Base-by-base conservation (phyloP, 2,797 vertebrate species). In the Avahi laniger region DNA sequence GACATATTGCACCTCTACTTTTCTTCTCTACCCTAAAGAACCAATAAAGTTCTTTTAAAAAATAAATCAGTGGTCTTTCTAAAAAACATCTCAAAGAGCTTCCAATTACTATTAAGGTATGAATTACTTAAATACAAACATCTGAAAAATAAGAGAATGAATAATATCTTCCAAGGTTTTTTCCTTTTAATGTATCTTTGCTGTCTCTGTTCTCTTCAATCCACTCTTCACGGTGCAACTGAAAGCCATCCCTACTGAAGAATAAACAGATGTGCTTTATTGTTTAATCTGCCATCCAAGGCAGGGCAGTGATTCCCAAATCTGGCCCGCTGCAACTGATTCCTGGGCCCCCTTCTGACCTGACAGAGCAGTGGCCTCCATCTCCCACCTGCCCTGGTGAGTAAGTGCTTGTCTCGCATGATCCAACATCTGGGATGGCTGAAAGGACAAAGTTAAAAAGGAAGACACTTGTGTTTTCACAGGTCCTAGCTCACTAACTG, bases 21-120 rank as follows among this genome's bases (percentile, higher is more conserved):
- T 89, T 63, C 52, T 94, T 94, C 73, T 88, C 82, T 89, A 81
- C 59, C 93, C 61, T 91, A 96, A n/a, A 15, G 63, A 95, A 85
- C 20, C 38, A 94, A 87, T 92, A 61, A 78, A 54, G 12, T 43
- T 89, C 65, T 46, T 63, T 50, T 41, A 54, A 89, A 52, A 43
- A 85, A 87, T 33, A 76, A 3, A 89, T 70, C 33, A 80, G 63
- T 20, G 3, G 11, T 59, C 79, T 94, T 83, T 65, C 81, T 93
- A 70, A 72, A 92, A 92, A 91, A 78, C 28, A 96, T 24, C 43
- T 82, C 63, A 65, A 67, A 94, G 61, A 82, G n/a, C 76, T 83
- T 94, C 88, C 92, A 46, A 61, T 63, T 78, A 48, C 20, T 33
- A 70, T 35, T 89, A 92, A 41, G 20, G 73, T 78, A 88, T 24